phyloP scores from a whole-genome alignment of 2,113 vertebrate species.

The Eptesicus fuscus region DNA sequence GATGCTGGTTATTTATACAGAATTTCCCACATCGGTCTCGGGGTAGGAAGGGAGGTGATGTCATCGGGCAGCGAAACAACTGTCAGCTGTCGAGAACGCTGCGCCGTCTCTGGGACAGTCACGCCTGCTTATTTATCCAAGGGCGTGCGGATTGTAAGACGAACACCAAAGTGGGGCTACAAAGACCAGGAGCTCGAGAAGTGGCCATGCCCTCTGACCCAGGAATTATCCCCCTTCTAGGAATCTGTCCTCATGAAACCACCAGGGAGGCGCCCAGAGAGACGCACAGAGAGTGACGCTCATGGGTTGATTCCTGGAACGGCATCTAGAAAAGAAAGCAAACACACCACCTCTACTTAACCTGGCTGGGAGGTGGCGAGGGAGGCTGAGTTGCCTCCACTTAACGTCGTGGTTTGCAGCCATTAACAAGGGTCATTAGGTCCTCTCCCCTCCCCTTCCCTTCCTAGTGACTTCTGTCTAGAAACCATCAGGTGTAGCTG shows the following conservation, averaged over 20 bases:
- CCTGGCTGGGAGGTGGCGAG: background rate
- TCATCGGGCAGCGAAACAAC: slow-evolving; percentile 42
- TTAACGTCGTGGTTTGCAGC: background rate
- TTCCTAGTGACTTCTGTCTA: background rate
- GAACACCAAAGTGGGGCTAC: background rate
- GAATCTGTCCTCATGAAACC: background rate
- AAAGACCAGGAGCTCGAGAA: background rate
- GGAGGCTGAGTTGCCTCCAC: background rate
- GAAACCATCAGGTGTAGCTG: background rate
- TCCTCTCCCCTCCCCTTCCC: background rate
- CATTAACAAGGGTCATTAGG: background rate
- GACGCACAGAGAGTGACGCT: background rate
- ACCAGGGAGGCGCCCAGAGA: background rate
- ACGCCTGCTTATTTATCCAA: background rate
- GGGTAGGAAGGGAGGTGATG: slow-evolving; percentile 53
- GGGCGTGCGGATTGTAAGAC: background rate
- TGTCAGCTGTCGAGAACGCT: background rate
- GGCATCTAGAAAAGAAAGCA: background rate
- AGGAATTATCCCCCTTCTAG: background rate
- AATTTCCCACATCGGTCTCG: slow-evolving; percentile 67
- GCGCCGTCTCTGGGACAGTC: background rate
- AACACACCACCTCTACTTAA: background rate
- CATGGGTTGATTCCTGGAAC: background rate
- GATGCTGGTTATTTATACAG: slow-evolving; percentile 45
- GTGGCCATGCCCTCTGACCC: background rate